These are phyloP conservation scores for Chondrilla cf. caribensis DNA, from an alignment of 37 sponge, comb jelly and placozoan species.

Conservation along the genomic window DNA sequence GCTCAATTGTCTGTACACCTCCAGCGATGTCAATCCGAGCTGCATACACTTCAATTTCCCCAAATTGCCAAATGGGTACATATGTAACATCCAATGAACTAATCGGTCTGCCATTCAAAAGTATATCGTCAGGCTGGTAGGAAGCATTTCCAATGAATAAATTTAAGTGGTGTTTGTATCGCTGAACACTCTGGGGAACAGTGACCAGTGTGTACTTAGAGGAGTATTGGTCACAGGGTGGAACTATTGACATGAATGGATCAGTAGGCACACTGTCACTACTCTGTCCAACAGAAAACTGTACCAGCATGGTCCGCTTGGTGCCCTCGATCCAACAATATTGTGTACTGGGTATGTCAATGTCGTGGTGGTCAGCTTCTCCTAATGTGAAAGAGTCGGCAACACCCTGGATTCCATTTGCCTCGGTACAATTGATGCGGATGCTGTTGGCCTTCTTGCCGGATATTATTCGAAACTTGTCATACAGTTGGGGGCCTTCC, in stretches of 20 bases:
- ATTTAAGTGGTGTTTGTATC: conserved; percentile 1
- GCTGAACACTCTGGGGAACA: background rate
- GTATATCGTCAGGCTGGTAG: conserved; percentile 8
- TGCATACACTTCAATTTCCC: background rate
- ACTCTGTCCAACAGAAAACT: conserved; percentile 35
- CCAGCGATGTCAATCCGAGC: background rate
- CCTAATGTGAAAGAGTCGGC: background rate
- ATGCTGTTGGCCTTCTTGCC: conserved; percentile 26
- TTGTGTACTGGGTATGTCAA: background rate
- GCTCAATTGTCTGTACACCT: background rate
- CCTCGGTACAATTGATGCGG: conserved; percentile 16
- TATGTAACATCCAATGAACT: background rate
- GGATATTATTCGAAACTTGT: conserved; percentile 33
- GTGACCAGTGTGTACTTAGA: background rate
- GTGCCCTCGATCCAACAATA: conserved; percentile 44
- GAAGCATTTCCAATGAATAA: background rate
- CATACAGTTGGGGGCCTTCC: conserved; percentile 10
- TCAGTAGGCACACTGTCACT: conserved; percentile 24
- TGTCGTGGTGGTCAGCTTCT: conserved; percentile 22
- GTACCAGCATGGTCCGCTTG: conserved; percentile 31
- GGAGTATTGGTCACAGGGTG: background rate
- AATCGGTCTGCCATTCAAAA: background rate
- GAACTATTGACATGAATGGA: conserved; percentile 60
- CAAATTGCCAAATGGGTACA: background rate
- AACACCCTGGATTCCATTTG: background rate